Evolutionary conservation across 2,797 vertebrate species (phyloP).

Genomic region (Liasis olivaceus): DNA sequence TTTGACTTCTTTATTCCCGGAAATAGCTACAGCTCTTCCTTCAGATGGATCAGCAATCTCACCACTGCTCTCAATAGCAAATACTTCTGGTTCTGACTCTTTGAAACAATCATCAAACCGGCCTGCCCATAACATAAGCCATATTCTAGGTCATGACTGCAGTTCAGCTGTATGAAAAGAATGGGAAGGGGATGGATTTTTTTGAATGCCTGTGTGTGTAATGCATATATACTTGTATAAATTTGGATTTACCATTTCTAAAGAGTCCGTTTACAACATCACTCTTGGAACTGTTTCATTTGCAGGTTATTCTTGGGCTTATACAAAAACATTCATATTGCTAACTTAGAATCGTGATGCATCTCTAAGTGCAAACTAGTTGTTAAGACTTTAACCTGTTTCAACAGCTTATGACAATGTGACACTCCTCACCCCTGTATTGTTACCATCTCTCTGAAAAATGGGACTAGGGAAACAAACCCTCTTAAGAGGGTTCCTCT

Average conservation of each 20-base stretch:
- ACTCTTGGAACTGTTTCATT: constrained; percentile 48
- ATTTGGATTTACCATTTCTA: constrained; percentile 9
- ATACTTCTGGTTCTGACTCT: constrained; percentile 90
- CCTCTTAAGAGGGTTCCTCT: constrained; percentile 38
- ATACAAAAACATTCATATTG: constrained; percentile 31
- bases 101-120: constrained; percentile 93
- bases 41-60: constrained; percentile 94
- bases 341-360: constrained; percentile 66
- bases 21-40: constrained; percentile 95
- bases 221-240: not conserved
- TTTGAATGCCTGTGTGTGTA: not conserved
- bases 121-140: constrained; percentile 99
- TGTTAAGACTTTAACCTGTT: constrained; percentile 65
- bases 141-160: constrained; percentile 97
- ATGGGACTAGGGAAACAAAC: constrained; percentile 20
- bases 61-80: constrained; percentile 92
- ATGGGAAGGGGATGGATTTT: constrained; percentile 22
- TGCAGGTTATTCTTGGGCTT: constrained; percentile 48
- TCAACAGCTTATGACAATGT: constrained; percentile 42
- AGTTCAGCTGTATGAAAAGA: constrained; percentile 89
- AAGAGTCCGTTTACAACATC: constrained; percentile 48
- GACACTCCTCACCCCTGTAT: constrained; percentile 4
- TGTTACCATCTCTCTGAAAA: not conserved
- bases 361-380: constrained; percentile 61
- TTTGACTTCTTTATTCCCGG: constrained; percentile 95